Evolutionary conservation across 2,888 invertebrate species (phyloP), one percentile per base, ranked within the genome.

Genomic region (Drepanosiphum platanoidis): DNA sequence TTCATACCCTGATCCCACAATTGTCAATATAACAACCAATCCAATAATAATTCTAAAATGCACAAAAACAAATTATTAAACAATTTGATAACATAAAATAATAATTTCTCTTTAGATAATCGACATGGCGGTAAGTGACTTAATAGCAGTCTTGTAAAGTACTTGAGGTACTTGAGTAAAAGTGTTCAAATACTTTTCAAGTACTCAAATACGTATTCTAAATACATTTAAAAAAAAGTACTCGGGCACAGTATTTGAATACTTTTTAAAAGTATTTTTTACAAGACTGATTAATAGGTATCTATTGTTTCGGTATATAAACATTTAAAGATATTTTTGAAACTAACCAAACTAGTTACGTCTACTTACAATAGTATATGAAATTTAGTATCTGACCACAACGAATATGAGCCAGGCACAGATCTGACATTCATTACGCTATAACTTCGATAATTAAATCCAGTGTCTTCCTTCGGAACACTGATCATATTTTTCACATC

Each of bases 1-100:
- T 90, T 96, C 96, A 89, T 95, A 96, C 0, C 90, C 90, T 0
- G 95, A 95, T 3, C 95, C 95, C 15, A 91, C 88, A 32, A 92
- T 89, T 88, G 95, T 91, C 80, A 95, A 89, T 0, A 91, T 88
- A 0, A 91, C 89, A 0, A 93, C 91, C 22, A 91, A 88, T 22
- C 89, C 89, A 32, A 92, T 91, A 3, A 92, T 91, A n/a, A 91
- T 90, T 86, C 93, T 94, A 89, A 78, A 90, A 91, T 52, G 52
- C 46, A 27, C 1, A 1, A 70, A 46, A 61, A n/a, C 3, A 61
- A 61, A 18, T 18, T 18, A 52, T 18, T 52, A 52, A 5, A 18
- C 52, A 7, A 18, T 18, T 5, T 18, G 0, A 52, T 52, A n/a
- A n/a, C n/a, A n/a, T n/a, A n/a, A n/a, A n/a, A n/a, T n/a, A n/a